Evolutionary conservation across 2,888 invertebrate genomes (phyloP), one percentile per base, ranked within the genome.

Genomic region (Drosophila stalkeri): DNA sequence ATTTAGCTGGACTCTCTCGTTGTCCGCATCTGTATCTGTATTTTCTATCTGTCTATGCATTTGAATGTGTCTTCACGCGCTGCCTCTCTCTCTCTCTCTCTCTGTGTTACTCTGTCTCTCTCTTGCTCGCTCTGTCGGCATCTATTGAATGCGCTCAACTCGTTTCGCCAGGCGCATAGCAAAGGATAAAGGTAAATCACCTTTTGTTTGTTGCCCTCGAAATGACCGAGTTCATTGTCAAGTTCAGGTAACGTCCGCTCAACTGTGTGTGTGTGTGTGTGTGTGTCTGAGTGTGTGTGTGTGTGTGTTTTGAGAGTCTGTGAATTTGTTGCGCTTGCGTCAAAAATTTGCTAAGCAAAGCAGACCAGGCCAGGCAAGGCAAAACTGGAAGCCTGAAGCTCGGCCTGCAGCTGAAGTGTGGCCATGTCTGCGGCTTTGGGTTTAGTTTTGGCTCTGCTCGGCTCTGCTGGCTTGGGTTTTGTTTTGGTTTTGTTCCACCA

Each of bases 181-280:
- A 63, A 82, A 81, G 83, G 72, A 75, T 80, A 81, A 85, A 90
- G 90, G 90, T 90, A 90, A 89, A 82, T 82, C 89, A 89, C 87
- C 90, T 89, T 84, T 83, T 76, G 82, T 78, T 80, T 82, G 79
- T 74, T 85, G 88, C 82, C 87, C 87, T 89, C 87, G 87, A 89
- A 84, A 81, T 81, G 72, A 76, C 88, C 82, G 77, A 80, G 86
- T 89, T 89, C 86, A 86, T 86, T 89, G 86, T 86, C 86, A 89
- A 89, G 89, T 86, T 86, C 86, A 80, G 80, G 75, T 77, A 81
- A 61, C 71, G 78, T 83, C 82, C 81, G 70, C 59, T 61, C 64
- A 47, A 51, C n/a, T n/a, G 27, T 49, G 39, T 35, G 23, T 62
- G 23, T 44, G 16, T 39, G 35, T 44, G 16, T 57, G 43, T 71